Conservation (phyloP, 2,797 vertebrate genomes). For the Momotus momota region DNA sequence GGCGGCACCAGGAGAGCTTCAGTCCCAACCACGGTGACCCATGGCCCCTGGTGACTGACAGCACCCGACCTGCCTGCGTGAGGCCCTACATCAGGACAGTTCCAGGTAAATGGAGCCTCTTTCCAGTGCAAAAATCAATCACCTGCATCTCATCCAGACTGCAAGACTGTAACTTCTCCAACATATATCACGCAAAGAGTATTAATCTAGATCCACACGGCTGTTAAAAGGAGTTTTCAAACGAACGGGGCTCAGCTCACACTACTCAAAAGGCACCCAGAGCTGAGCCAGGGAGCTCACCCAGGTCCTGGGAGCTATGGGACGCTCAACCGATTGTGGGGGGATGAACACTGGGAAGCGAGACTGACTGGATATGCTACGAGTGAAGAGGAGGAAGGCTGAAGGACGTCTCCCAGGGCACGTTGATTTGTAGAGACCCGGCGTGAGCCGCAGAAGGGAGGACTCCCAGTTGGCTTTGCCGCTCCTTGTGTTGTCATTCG, state of each 20-base stretch:
- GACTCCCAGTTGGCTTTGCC: rapidly evolving
- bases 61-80: rapidly evolving
- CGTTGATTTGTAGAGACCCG: rapidly evolving
- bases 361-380: neutral
- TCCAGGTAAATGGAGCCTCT: rapidly evolving
- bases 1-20: neutral
- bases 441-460: neutral
- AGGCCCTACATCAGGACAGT: neutral
- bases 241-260: neutral
- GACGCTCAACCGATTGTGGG: rapidly evolving
- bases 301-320: neutral
- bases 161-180: too few relatives aligned
- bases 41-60: neutral
- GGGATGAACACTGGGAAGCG: neutral
- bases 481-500: neutral
- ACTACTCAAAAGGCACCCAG: neutral
- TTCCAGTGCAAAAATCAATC: neutral
- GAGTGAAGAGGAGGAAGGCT: neutral
- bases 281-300: neutral
- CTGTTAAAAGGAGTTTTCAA: neutral
- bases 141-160: neutral
- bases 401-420: neutral
- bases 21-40: neutral
- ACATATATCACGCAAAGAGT: neutral
- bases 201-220: neutral